These are phyloP conservation scores for Pammene aurita DNA, from an alignment of 2,888 invertebrate species.

Conservation along the genomic window DNA sequence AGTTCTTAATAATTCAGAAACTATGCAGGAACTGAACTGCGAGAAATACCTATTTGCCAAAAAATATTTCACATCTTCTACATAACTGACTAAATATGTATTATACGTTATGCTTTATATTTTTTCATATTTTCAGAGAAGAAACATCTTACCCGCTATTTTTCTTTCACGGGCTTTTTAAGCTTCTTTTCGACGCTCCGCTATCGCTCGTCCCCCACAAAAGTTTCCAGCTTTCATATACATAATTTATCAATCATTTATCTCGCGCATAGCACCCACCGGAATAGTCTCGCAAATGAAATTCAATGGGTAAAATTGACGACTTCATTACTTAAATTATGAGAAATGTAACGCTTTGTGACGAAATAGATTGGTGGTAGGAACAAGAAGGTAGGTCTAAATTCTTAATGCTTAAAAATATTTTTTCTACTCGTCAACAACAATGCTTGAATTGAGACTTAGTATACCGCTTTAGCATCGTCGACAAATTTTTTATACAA, in stretches of 20 bases:
- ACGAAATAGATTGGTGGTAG: not conserved
- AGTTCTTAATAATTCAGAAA: too few relatives aligned
- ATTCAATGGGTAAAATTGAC: conserved; percentile 38
- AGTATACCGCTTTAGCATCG: too few relatives aligned
- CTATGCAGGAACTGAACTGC: too few relatives aligned
- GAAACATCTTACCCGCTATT: not conserved
- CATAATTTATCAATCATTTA: conserved; percentile 70
- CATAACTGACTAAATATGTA: too few relatives aligned
- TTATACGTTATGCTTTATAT: too few relatives aligned
- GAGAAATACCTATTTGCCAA: too few relatives aligned
- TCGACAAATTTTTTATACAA: too few relatives aligned
- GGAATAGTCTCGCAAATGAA: conserved; percentile 35
- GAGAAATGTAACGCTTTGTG: not conserved
- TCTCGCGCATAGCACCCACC: conserved; percentile 46
- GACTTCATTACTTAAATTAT: conserved; percentile 22
- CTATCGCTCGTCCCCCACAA: conserved; percentile 10
- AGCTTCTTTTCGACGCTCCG: conserved; percentile 25
- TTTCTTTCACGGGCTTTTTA: conserved; percentile 3
- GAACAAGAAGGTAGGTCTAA: not conserved
- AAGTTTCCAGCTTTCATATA: conserved; percentile 48
- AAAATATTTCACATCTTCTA: too few relatives aligned
- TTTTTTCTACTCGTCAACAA: too few relatives aligned
- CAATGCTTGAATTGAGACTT: too few relatives aligned
- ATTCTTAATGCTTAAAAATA: too few relatives aligned
- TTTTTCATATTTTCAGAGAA: not conserved